Percentiles rank a stretch among this genome's conserved stretches.
These are phyloP conservation scores for Actenoides lindsayi DNA, from an alignment of 2,113 vertebrate species.

Conservation along the genomic window DNA sequence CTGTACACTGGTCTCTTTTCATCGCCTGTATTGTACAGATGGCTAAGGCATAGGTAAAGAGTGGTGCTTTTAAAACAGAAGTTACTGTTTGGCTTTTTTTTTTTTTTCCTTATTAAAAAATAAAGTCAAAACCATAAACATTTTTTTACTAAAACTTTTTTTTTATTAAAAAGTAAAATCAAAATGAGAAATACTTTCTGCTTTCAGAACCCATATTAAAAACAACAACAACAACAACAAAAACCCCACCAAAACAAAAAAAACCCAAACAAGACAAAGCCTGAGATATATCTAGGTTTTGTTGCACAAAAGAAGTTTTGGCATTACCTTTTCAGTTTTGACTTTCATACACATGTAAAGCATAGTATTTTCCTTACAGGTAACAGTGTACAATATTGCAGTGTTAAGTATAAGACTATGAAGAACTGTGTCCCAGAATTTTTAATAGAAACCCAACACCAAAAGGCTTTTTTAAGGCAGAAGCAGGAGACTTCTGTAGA, in stretches of 20 bases:
- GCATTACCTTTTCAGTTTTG: neutral
- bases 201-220: neutral
- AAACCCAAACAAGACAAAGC: neutral
- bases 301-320: neutral
- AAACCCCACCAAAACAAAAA: no score
- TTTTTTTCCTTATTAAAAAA: neutral
- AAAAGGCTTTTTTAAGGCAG: neutral
- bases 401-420: neutral
- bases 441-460: neutral
- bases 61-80: neutral
- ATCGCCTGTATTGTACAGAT: neutral
- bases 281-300: neutral
- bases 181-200: neutral
- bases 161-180: neutral
- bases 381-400: neutral
- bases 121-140: neutral
- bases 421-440: neutral
- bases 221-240: no score
- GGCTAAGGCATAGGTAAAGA: accelerated
- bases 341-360: no score
- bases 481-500: neutral
- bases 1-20: neutral
- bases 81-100: neutral
- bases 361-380: neutral
- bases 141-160: neutral